Evolutionary conservation across 1,140 invertebrate genomes (phyloP).

Genomic region (Drosophila athabasca): DNA sequence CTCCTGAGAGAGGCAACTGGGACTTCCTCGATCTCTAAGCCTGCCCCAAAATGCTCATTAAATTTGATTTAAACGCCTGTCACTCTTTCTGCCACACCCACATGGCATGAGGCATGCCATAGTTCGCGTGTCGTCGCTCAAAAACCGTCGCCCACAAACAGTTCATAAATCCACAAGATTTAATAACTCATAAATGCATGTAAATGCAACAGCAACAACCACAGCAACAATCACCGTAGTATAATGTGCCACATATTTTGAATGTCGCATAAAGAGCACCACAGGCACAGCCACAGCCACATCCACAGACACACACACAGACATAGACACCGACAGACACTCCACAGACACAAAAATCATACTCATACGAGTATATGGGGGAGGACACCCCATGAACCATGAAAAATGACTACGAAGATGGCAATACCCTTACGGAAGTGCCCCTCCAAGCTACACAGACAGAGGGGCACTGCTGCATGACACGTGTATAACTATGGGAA

Average conservation of each 20-base stretch:
- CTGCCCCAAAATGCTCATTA: conserved; percentile 53
- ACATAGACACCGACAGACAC: no score
- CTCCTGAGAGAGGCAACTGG: neutral
- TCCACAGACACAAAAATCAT: no score
- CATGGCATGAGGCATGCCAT: conserved; percentile 39
- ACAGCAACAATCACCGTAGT: conserved; percentile 36
- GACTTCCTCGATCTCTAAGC: conserved; percentile 8
- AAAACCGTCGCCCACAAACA: conserved; percentile 49
- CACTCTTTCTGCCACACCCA: conserved; percentile 45
- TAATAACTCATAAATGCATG: conserved; percentile 77
- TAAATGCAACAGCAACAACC: conserved; percentile 53
- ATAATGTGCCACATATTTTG: conserved; percentile 75
- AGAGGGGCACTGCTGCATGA: no score
- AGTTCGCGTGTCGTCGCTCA: conserved; percentile 70
- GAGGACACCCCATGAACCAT: no score
- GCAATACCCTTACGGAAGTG: no score
- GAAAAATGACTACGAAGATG: no score
- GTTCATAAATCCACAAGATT: conserved; percentile 72
- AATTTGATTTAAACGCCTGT: conserved; percentile 64
- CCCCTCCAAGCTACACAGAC: no score
- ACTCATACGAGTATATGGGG: no score
- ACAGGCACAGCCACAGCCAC: conserved; percentile 13
- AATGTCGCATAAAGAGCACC: conserved; percentile 65
- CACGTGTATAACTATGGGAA: no score
- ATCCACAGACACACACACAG: conserved; percentile 4